These are phyloP conservation scores for Zaprionus kolodkinae DNA, from an alignment of 1,140 invertebrate genomes.

Conservation along the genomic window DNA sequence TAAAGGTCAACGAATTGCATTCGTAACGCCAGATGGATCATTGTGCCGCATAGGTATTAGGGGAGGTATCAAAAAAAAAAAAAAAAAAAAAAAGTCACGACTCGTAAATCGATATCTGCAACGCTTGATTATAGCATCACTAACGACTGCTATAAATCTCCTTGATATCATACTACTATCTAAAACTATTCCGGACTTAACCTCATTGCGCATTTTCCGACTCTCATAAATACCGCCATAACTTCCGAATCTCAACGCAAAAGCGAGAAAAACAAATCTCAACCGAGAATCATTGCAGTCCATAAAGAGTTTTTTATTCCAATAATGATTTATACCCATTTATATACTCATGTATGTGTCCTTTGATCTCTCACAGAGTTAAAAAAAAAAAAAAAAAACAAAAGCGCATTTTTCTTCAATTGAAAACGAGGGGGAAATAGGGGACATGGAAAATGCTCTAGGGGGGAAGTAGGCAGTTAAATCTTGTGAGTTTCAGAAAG, in stretches of 20 bases:
- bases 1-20: conserved; percentile 48
- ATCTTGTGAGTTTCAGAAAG: conserved; percentile 1
- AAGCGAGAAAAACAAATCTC: not conserved
- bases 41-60: conserved; percentile 4
- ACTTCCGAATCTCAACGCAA: not conserved
- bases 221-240: not conserved
- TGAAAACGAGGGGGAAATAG: not conserved
- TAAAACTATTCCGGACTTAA: not conserved
- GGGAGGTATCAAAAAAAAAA: not conserved
- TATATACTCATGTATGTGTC: not conserved
- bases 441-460: not conserved
- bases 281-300: not conserved
- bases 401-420: conserved; percentile 1
- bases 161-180: not conserved
- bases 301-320: conserved; percentile 1
- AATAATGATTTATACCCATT: not conserved
- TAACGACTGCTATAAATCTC: not conserved
- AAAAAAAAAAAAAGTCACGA: not conserved
- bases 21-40: conserved; percentile 34
- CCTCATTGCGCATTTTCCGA: not conserved
- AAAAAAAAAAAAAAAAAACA: not conserved
- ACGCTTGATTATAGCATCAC: not conserved
- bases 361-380: not conserved
- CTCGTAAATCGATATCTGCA: conserved; percentile 10
- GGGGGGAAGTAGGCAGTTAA: conserved; percentile 4